A percentile compares a stretch with the other conserved stretches of the same genome.
phyloP scores from a whole-genome alignment of 2,797 vertebrate species.

The Clarias laeviceps region DNA sequence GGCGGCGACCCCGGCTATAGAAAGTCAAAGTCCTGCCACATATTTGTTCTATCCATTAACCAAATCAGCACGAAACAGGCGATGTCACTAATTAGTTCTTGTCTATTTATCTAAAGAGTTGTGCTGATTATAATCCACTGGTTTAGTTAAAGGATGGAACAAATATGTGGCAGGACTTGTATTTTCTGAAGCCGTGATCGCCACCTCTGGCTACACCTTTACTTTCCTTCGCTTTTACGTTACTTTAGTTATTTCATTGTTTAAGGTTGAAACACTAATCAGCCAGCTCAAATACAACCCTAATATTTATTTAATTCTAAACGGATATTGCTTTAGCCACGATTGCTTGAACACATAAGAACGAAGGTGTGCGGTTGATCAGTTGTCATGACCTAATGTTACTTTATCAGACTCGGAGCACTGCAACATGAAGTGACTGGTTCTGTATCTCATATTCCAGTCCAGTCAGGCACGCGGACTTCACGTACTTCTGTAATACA shows the following conservation, averaged over 20 bases:
- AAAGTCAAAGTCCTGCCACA: no score
- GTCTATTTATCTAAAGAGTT: no score
- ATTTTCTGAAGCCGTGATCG: no score
- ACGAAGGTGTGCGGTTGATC: neutral
- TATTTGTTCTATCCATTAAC: no score
- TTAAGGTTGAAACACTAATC: neutral
- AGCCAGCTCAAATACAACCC: neutral
- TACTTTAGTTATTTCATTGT: neutral
- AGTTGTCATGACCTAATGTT: neutral
- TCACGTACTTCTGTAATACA: slow-evolving; percentile 21
- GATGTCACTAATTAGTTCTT: no score
- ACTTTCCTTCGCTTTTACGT: neutral
- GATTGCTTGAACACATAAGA: neutral
- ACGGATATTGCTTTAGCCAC: neutral
- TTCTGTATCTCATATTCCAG: slow-evolving; percentile 3
- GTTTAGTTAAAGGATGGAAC: no score
- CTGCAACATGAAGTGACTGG: slow-evolving; percentile 8
- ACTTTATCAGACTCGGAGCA: neutral
- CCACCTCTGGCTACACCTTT: no score
- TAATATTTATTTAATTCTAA: neutral
- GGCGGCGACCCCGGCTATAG: no score
- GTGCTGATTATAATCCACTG: no score
- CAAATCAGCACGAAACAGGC: no score
- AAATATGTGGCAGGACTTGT: no score
- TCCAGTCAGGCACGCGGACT: slow-evolving; percentile 15